Evolutionary conservation across 1,140 invertebrate genomes (phyloP), one percentile per base, ranked within the genome.

Genomic region (Monomorium pharaonis): DNA sequence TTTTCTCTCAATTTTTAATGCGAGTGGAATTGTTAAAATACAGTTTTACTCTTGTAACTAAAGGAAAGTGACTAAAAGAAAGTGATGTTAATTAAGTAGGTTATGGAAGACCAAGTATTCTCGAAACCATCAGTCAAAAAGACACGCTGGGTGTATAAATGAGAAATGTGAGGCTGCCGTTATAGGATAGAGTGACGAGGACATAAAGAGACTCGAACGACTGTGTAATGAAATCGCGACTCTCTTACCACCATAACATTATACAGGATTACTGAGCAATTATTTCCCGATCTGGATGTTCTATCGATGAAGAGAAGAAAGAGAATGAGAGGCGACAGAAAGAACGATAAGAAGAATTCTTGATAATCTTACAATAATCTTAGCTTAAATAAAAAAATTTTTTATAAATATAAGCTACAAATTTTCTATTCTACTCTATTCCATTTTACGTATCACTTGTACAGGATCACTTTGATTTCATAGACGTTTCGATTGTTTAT

Each of bases 191-290:
- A 0, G 33, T 63, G 87, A 89, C 78, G 81, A 91, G 80, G 69
- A 86, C 86, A 84, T 84, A 60, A 86, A 89, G 77, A 81, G 69
- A n/a, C 54, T 84, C 75, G 62, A 76, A 51, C 62, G 84, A 33
- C 70, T 84, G 58, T 67, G 56, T 90, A 92, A 91, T 90, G 72
- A 92, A 93, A 92, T 93, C 84, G 54, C 62, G 80, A 86, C 86
- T 56, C 33, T 91, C 90, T 90, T 86, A 88, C 88, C 74, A 92
- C 72, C 76, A 49, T 47, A 78, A 84, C 74, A 91, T 92, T 87
- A 88, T 24, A 44, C 84, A 42, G 78, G 65, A 88, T 91, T 87
- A 67, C 65, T 85, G 27, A 56, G 42, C 42, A 18, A 72, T 86
- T 86, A 86, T 86, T 85, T 86, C 37, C 30, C 24, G 56, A 74